phyloP scores from a whole-genome alignment of 2,113 vertebrate genomes.

The Phyllostomus hastatus region DNA sequence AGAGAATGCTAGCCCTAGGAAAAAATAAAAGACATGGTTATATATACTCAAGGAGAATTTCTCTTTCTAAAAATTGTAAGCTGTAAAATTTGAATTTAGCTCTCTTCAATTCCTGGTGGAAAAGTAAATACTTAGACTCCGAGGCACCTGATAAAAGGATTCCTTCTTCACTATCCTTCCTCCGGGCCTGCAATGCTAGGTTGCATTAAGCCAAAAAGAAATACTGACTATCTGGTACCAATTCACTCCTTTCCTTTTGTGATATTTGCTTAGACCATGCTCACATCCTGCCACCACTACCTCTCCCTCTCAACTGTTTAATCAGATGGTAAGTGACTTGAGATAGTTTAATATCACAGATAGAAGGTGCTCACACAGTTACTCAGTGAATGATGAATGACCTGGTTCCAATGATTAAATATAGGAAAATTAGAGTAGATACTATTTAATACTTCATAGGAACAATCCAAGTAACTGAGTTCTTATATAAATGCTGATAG shows the following conservation, averaged over 20 bases:
- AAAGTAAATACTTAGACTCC: slow-evolving; percentile 46
- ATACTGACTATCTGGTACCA: neutral
- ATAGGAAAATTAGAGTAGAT: neutral
- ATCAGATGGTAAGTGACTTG: neutral
- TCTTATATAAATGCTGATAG: neutral
- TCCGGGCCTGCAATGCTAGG: neutral
- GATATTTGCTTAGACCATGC: neutral
- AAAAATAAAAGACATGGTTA: neutral
- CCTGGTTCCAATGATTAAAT: neutral
- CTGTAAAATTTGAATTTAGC: slow-evolving; percentile 29
- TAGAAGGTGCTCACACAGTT: neutral
- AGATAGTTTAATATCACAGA: neutral
- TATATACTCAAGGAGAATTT: neutral
- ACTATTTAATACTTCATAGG: neutral
- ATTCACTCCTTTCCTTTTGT: neutral
- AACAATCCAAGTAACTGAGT: neutral
- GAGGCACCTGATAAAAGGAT: slow-evolving; percentile 3
- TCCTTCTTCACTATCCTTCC: neutral
- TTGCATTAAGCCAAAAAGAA: slow-evolving; percentile 34
- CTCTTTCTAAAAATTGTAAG: slow-evolving; percentile 32
- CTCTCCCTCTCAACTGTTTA: neutral
- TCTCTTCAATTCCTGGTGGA: slow-evolving; percentile 24
- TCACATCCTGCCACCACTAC: neutral
- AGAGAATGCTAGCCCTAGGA: neutral
- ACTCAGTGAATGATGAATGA: neutral